phyloP scores from a whole-genome alignment of 2,113 vertebrate genomes.

The Megaleporinus macrocephalus region DNA sequence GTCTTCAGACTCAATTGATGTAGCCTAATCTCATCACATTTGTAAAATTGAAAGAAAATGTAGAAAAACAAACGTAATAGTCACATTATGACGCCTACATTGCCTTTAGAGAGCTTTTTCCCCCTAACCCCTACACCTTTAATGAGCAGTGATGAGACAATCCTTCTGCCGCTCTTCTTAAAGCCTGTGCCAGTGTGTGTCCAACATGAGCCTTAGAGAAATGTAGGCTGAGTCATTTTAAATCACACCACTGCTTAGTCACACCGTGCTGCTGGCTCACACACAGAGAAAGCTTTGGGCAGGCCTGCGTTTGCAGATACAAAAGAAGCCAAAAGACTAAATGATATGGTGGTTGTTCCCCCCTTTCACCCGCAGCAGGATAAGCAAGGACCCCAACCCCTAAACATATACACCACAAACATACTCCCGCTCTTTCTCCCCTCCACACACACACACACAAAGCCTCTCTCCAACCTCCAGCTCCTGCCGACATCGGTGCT shows the following conservation, averaged over 20 bases:
- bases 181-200: background rate
- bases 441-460: background rate
- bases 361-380: conserved; percentile 17
- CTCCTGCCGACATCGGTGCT: conserved; percentile 60
- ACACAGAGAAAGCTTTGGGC: background rate
- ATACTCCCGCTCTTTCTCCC: background rate
- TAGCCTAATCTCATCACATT: background rate
- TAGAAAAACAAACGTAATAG: background rate
- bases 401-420: conserved; percentile 9
- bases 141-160: background rate
- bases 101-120: background rate
- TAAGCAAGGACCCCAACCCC: conserved; percentile 1
- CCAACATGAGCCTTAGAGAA: background rate
- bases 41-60: background rate
- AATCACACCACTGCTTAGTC: conserved; percentile 4
- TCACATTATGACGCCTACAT: background rate
- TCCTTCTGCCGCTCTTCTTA: background rate
- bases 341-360: conserved; percentile 9
- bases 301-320: background rate
- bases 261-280: background rate
- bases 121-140: background rate
- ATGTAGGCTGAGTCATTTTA: background rate
- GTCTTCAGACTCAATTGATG: background rate
- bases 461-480: background rate
- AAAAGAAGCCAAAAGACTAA: conserved; percentile 12